Conservation (phyloP, 2,113 vertebrate species). For the Cyanistes caeruleus region DNA sequence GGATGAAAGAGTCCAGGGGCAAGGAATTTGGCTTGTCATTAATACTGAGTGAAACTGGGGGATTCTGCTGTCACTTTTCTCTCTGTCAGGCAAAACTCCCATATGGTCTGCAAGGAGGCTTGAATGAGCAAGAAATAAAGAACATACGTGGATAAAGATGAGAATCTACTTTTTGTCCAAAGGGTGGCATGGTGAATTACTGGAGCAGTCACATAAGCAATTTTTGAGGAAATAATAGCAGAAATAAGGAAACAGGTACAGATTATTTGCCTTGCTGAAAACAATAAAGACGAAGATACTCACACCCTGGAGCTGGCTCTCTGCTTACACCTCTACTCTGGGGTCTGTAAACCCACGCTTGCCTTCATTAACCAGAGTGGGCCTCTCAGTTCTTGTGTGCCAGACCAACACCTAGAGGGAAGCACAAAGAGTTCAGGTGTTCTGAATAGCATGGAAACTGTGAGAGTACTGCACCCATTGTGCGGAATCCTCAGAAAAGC, state of each 20-base stretch:
- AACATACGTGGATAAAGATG: not conserved
- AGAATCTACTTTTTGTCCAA: not conserved
- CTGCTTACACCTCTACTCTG: constrained; percentile 83
- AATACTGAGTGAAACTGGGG: not conserved
- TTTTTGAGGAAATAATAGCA: not conserved
- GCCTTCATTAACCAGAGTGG: constrained; percentile 86
- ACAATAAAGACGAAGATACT: constrained; percentile 21
- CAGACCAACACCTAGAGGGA: constrained; percentile 85
- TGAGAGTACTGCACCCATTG: accelerated
- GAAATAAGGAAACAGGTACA: not conserved
- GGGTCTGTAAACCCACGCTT: constrained; percentile 88
- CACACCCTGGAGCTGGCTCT: constrained; percentile 53
- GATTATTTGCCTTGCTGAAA: not conserved
- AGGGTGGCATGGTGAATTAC: not conserved
- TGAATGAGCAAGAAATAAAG: not conserved
- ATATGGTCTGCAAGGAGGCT: not conserved
- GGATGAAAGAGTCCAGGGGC: not conserved
- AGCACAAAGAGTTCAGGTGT: not conserved
- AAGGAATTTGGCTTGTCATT: not conserved
- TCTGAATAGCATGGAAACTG: not conserved
- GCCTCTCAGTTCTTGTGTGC: constrained; percentile 89
- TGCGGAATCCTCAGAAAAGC: not conserved
- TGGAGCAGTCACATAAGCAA: not conserved
- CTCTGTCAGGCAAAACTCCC: not conserved
- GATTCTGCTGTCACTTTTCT: not conserved